phyloP scores from a whole-genome alignment of 2,113 vertebrate genomes.

The Trochalopteron elliotii region DNA sequence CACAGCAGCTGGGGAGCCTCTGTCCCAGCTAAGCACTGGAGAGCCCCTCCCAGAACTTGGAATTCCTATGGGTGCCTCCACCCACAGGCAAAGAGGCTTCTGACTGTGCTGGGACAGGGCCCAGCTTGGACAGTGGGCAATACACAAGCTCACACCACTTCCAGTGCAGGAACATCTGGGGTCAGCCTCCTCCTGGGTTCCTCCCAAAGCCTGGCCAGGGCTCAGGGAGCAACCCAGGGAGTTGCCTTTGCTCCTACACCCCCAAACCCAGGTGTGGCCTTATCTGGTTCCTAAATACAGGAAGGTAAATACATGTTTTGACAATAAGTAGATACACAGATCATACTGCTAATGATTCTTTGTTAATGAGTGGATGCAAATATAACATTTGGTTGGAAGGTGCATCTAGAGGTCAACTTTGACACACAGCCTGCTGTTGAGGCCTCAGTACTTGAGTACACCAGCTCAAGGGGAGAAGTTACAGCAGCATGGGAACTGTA shows the following conservation, averaged over 20 bases:
- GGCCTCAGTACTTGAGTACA: background rate
- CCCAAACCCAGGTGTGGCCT: background rate
- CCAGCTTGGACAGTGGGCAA: background rate
- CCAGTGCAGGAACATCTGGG: background rate
- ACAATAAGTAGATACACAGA: background rate
- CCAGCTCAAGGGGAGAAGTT: background rate
- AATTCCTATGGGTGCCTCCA: accelerated
- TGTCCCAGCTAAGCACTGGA: background rate
- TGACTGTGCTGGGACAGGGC: background rate
- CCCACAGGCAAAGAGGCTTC: background rate
- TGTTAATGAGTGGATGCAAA: background rate
- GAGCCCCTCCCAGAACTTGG: background rate
- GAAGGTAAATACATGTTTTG: background rate
- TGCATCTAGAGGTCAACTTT: background rate
- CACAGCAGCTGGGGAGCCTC: background rate
- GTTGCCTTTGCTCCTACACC: background rate
- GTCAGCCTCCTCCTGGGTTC: background rate
- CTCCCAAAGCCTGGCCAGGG: background rate
- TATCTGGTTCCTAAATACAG: background rate
- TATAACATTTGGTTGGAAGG: background rate
- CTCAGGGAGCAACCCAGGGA: background rate
- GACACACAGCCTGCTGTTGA: background rate
- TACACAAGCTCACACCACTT: background rate
- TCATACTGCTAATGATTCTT: background rate
- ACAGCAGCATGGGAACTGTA: background rate